These are phyloP conservation scores for Rhynchonycteris naso DNA, from an alignment of 2,797 vertebrate genomes.

Conservation along the genomic window DNA sequence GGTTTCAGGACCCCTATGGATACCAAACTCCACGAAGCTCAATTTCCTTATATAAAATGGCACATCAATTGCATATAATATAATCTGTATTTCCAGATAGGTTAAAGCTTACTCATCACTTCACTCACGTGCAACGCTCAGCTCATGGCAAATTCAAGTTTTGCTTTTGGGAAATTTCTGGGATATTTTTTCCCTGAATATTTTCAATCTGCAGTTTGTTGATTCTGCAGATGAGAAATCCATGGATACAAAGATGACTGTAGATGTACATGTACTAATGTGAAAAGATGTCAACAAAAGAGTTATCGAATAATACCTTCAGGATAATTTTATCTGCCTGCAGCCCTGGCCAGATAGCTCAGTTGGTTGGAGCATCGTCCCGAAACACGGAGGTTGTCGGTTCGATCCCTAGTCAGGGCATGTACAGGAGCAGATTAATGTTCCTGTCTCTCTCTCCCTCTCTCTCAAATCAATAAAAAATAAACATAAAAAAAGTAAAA, in stretches of 20 bases:
- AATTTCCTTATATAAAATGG: neutral
- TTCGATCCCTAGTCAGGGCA: too few species aligned
- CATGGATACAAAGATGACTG: rapidly evolving
- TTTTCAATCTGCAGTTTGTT: neutral
- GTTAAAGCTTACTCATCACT: neutral
- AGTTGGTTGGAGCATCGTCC: too few species aligned
- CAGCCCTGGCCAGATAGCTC: too few species aligned
- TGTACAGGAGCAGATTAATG: too few species aligned
- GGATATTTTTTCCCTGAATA: neutral
- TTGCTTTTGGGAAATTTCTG: neutral
- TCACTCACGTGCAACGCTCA: too few species aligned
- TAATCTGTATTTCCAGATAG: neutral
- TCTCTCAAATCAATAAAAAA: too few species aligned
- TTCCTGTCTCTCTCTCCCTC: too few species aligned
- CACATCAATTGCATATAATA: neutral
- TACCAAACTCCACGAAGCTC: neutral
- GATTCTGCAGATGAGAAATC: too few species aligned
- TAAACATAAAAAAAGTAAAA: too few species aligned
- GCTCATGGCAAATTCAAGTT: neutral
- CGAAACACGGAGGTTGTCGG: too few species aligned
- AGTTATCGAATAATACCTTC: neutral
- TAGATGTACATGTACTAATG: neutral
- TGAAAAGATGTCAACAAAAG: neutral
- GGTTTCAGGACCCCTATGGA: neutral
- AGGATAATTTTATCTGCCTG: neutral